These are phyloP conservation scores for Camarhynchus parvulus DNA, from an alignment of 2,113 vertebrate genomes.

Conservation along the genomic window DNA sequence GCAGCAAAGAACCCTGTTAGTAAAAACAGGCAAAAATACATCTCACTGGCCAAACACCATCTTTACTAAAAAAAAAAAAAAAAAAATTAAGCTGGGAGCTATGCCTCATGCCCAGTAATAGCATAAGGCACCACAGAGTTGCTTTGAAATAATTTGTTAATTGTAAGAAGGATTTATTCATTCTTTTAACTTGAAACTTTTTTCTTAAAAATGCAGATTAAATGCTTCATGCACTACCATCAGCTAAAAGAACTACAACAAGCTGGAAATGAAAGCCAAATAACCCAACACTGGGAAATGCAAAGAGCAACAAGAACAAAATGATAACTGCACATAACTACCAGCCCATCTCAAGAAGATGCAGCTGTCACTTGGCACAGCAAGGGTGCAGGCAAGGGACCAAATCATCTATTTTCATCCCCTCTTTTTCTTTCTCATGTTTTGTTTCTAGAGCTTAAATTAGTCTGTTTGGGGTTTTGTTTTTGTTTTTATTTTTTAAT, in stretches of 20 bases:
- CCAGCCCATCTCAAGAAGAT: background rate
- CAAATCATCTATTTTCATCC: background rate
- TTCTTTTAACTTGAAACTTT: background rate
- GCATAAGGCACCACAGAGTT: background rate
- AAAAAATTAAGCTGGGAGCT: background rate
- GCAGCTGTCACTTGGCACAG: background rate
- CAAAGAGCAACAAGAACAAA: background rate
- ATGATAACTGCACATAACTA: background rate
- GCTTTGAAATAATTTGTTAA: background rate
- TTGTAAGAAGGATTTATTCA: background rate
- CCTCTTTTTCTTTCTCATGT: background rate
- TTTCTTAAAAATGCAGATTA: background rate
- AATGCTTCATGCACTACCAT: background rate
- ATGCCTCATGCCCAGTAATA: background rate
- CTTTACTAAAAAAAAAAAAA: background rate
- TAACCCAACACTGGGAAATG: background rate
- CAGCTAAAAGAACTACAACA: background rate
- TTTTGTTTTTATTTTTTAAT: background rate
- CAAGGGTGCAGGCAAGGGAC: background rate
- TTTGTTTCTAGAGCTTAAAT: background rate
- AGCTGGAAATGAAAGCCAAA: background rate
- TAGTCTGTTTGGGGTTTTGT: background rate
- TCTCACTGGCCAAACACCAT: background rate
- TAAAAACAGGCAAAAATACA: background rate
- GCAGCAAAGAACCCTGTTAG: background rate